phyloP scores from a whole-genome alignment of 35 echinoderm and acorn worm species.

The Heliocidaris erythrogramma region DNA sequence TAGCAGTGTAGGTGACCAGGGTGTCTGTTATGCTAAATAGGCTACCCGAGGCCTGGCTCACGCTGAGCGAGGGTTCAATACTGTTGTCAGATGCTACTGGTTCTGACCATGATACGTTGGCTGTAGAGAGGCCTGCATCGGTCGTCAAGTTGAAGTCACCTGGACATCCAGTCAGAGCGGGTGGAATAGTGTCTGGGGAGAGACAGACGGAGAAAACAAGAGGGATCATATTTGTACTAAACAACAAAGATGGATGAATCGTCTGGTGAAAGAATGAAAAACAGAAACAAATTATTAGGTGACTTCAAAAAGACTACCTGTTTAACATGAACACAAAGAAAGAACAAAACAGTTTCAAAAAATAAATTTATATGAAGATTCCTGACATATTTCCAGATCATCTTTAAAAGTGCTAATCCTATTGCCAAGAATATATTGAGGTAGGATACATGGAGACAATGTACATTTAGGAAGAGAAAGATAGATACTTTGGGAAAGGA shows the following conservation, averaged over 20 bases:
- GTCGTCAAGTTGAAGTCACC: conserved; percentile 44
- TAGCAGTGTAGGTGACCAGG: conserved; percentile 8
- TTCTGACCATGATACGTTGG: conserved; percentile 45
- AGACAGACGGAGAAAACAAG: background rate
- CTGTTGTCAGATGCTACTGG: conserved; percentile 57
- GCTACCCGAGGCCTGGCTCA: conserved; percentile 24
- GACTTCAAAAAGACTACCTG: no score
- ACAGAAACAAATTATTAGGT: no score
- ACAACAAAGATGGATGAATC: no score
- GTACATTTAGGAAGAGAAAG: background rate
- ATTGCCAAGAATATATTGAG: no score
- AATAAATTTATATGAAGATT: no score
- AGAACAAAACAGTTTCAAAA: no score
- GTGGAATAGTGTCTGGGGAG: conserved; percentile 42
- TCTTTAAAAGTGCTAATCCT: no score
- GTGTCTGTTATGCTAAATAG: conserved; percentile 60
- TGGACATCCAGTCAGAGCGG: conserved; percentile 49
- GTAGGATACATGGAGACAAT: background rate
- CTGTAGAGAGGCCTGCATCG: conserved; percentile 7
- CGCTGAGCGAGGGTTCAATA: background rate
- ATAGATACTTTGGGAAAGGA: background rate
- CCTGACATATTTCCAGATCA: no score
- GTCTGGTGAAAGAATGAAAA: no score
- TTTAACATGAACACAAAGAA: no score
- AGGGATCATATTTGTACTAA: background rate